phyloP scores from a whole-genome alignment of 2,888 invertebrate genomes.

The Meloe dianella region DNA sequence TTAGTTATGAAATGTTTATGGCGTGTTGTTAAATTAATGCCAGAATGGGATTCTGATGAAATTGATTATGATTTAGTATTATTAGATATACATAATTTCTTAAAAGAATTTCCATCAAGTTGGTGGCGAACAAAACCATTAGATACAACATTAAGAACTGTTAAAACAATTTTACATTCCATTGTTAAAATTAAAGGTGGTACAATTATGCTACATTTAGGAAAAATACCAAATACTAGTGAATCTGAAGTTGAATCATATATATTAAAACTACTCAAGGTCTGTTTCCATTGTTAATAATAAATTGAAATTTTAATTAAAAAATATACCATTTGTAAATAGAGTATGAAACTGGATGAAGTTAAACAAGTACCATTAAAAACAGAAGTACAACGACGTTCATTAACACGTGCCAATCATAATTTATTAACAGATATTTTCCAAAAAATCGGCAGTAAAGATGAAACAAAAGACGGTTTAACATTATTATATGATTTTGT shows the following conservation, averaged over 20 bases:
- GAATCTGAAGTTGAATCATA: slow-evolving; percentile 89
- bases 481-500: slow-evolving; percentile 80
- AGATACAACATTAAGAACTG: slow-evolving; percentile 89
- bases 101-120: slow-evolving; percentile 83
- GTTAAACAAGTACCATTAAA: slow-evolving; percentile 56
- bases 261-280: slow-evolving; percentile 80
- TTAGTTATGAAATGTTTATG: slow-evolving; percentile 92
- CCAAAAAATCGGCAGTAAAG: slow-evolving; percentile 88
- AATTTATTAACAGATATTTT: slow-evolving; percentile 88
- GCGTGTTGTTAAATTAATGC: slow-evolving; percentile 89
- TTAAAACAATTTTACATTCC: slow-evolving; percentile 92
- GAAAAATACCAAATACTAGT: slow-evolving; percentile 76
- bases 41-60: slow-evolving; percentile 76
- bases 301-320: not conserved
- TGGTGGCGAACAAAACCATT: slow-evolving; percentile 84
- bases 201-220: slow-evolving; percentile 78
- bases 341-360: slow-evolving; percentile 62
- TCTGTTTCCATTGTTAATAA: slow-evolving; percentile 50
- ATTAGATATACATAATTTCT: slow-evolving; percentile 85
- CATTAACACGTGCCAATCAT: slow-evolving; percentile 79
- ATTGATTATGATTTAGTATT: slow-evolving; percentile 81
- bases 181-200: slow-evolving; percentile 88
- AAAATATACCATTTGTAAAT: too few relatives aligned
- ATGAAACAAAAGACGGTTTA: slow-evolving; percentile 83
- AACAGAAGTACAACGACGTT: slow-evolving; percentile 52